Conservation (phyloP, 2,797 vertebrate species). For the Typhlichthys eigenmanni region DNA sequence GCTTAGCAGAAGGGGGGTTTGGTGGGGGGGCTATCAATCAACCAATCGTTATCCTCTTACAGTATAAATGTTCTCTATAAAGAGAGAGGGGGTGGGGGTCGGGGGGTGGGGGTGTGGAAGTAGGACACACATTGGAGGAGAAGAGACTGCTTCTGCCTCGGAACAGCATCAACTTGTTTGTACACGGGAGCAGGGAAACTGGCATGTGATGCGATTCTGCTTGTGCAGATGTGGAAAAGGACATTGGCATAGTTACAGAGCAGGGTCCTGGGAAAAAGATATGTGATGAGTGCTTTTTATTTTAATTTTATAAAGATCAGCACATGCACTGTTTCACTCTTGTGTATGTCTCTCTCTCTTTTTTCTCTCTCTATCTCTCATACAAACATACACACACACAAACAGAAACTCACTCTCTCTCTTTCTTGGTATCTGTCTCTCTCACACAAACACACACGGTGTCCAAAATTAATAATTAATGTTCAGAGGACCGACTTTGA, state of each 20-base stretch:
- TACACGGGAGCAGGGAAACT: conserved; percentile 12
- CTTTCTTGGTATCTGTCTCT: no score
- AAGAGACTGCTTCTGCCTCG: not conserved
- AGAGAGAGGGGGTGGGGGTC: not conserved
- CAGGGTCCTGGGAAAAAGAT: conserved; percentile 35
- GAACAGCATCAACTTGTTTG: conserved; percentile 16
- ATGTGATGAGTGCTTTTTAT: conserved; percentile 17
- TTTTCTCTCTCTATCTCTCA: no score
- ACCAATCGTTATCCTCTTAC: not conserved
- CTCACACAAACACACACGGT: conserved; percentile 39
- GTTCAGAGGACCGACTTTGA: conserved; percentile 52
- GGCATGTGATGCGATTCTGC: conserved; percentile 4
- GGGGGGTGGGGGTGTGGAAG: not conserved
- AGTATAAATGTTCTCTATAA: conserved; percentile 17
- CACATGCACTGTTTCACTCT: no score
- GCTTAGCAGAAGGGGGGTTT: no score
- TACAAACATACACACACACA: conserved; percentile 11
- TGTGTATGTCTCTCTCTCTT: not conserved
- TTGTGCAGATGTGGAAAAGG: conserved; percentile 9
- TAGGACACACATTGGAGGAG: conserved; percentile 7
- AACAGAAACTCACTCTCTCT: not conserved
- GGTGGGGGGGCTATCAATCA: no score
- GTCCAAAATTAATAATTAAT: conserved; percentile 75
- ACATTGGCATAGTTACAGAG: conserved; percentile 31
- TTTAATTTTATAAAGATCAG: no score